phyloP scores from a whole-genome alignment of 1,140 invertebrate species.

The Drosophila virilis region DNA sequence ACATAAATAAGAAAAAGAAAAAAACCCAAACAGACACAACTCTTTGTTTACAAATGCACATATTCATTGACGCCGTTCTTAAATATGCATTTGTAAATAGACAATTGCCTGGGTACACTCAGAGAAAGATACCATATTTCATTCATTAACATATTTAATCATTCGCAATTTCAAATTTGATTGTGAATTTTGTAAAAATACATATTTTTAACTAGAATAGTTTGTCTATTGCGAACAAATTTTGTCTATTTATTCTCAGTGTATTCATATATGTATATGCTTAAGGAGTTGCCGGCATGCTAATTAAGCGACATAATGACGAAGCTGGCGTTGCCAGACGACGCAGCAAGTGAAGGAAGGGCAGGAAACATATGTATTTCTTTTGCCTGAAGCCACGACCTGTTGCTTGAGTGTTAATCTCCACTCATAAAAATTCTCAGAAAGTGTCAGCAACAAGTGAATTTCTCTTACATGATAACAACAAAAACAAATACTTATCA shows the following conservation, averaged over 20 bases:
- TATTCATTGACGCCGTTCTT: slow-evolving; percentile 2
- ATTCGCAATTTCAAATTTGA: no score
- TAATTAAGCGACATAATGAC: slow-evolving; percentile 14
- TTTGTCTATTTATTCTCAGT: no score
- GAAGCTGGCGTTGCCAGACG: slow-evolving; percentile 13
- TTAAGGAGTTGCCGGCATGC: slow-evolving; percentile 1
- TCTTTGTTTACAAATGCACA: neutral
- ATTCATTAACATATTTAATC: no score
- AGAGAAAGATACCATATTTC: neutral
- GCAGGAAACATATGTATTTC: neutral
- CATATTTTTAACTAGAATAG: no score
- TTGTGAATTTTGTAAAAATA: no score
- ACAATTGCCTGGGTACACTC: neutral
- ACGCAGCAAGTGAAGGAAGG: neutral
- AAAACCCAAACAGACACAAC: neutral
- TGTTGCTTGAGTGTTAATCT: slow-evolving; percentile 2
- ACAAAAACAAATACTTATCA: slow-evolving; percentile 43
- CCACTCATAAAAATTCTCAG: slow-evolving; percentile 3
- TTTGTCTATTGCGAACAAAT: no score
- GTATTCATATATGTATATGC: neutral
- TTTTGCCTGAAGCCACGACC: neutral
- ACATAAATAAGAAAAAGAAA: neutral
- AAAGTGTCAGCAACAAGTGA: slow-evolving; percentile 17
- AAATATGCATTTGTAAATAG: neutral
- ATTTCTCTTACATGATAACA: slow-evolving; percentile 44